Evolutionary conservation across 2,113 vertebrate genomes (phyloP).

Genomic region (Dissostichus mawsoni): DNA sequence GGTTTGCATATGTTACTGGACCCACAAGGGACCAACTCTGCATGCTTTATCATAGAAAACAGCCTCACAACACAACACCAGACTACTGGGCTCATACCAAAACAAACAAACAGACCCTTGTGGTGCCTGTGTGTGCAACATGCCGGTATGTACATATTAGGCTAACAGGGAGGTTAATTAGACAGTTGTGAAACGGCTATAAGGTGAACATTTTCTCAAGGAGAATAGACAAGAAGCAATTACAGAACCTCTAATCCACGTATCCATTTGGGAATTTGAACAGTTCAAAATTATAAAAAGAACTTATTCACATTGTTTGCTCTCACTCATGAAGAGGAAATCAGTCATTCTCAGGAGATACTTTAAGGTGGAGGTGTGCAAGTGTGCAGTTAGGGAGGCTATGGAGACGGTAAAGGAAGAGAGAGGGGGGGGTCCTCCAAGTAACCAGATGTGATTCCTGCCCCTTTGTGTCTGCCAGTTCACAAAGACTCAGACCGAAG

Average conservation of each 20-base stretch:
- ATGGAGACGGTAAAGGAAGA: not conserved
- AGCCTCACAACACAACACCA: slow-evolving; percentile 64
- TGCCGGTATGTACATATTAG: slow-evolving; percentile 54
- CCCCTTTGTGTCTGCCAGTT: slow-evolving; percentile 71
- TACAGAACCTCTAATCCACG: slow-evolving; percentile 35
- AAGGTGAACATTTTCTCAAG: slow-evolving; percentile 51
- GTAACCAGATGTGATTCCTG: slow-evolving; percentile 73
- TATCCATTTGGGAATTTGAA: slow-evolving; percentile 26
- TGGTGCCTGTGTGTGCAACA: slow-evolving; percentile 28
- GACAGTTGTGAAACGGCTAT: slow-evolving; percentile 55
- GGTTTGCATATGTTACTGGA: slow-evolving; percentile 81
- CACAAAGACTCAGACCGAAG: slow-evolving; percentile 70
- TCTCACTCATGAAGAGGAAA: slow-evolving; percentile 11
- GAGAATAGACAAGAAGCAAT: slow-evolving; percentile 24
- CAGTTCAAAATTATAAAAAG: slow-evolving; percentile 11
- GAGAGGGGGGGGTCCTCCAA: slow-evolving; percentile 2
- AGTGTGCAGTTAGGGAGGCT: slow-evolving; percentile 4
- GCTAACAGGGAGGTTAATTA: slow-evolving; percentile 60
- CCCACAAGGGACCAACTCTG: slow-evolving; percentile 67
- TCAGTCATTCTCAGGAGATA: not conserved
- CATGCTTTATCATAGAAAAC: slow-evolving; percentile 77
- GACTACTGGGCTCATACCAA: slow-evolving; percentile 65
- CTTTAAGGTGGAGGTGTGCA: slow-evolving; percentile 42
- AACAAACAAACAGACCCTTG: slow-evolving; percentile 60
- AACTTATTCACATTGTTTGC: slow-evolving; percentile 39